phyloP scores from a whole-genome alignment of 1,140 invertebrate genomes.

The Hormaphis cornu region DNA sequence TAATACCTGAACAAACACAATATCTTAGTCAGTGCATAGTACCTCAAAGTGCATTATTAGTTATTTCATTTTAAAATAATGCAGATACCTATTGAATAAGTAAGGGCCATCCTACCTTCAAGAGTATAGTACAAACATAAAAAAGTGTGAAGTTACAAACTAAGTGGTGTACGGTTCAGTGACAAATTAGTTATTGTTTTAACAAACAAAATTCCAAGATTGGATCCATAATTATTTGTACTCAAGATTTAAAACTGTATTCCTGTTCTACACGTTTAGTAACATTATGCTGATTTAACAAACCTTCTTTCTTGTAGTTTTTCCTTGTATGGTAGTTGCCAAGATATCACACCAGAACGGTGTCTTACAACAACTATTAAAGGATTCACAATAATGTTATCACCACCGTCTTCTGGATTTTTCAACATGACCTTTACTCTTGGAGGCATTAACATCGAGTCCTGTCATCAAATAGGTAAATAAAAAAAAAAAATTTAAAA shows the following conservation, averaged over 20 bases:
- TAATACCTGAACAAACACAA: not conserved
- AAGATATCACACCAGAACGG: slow-evolving; percentile 22
- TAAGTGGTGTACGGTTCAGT: too few species aligned
- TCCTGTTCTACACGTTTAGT: not conserved
- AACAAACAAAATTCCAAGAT: too few species aligned
- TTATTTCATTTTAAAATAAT: too few species aligned
- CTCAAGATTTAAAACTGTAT: too few species aligned
- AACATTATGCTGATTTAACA: too few species aligned
- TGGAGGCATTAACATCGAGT: not conserved
- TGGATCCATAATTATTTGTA: too few species aligned
- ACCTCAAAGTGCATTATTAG: too few species aligned
- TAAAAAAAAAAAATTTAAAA: not conserved
- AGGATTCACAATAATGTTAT: slow-evolving; percentile 10
- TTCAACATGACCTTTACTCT: not conserved
- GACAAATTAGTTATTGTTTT: not conserved
- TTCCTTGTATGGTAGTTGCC: slow-evolving; percentile 30
- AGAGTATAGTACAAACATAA: too few species aligned
- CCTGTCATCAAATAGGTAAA: not conserved
- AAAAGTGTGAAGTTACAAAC: too few species aligned
- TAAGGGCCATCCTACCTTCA: too few species aligned
- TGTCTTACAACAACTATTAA: slow-evolving; percentile 29
- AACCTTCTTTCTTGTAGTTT: slow-evolving; percentile 19
- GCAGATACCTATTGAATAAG: too few species aligned
- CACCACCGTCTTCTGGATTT: not conserved
- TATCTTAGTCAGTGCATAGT: not conserved